Evolutionary conservation across 1,140 invertebrate genomes (phyloP).

Genomic region (Aethina tumida): DNA sequence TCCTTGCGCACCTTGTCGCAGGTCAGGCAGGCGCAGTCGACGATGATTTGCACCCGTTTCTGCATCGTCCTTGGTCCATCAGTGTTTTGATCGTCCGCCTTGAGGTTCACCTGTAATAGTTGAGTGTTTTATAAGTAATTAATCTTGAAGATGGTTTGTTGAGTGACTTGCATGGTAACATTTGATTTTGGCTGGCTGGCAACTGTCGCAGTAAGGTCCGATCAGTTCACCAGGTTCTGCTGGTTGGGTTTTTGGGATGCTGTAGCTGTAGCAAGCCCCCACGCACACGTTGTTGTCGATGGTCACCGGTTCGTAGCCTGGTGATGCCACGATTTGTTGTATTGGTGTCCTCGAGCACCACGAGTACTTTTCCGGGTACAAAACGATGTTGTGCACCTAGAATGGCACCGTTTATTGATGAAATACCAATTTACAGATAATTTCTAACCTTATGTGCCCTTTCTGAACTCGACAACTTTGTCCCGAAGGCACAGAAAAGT

Average conservation of each 20-base stretch:
- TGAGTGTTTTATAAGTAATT: not conserved
- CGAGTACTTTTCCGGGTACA: conserved; percentile 58
- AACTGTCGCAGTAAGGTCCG: conserved; percentile 57
- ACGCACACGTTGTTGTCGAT: conserved; percentile 61
- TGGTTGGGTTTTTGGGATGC: conserved; percentile 54
- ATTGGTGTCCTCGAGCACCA: conserved; percentile 59
- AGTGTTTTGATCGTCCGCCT: conserved; percentile 43
- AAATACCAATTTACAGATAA: not conserved
- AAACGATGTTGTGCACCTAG: conserved; percentile 57
- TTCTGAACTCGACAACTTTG: not conserved
- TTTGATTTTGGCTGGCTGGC: conserved; percentile 49
- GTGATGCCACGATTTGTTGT: conserved; percentile 51
- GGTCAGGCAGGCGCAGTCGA: conserved; percentile 51
- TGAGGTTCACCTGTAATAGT: conserved; percentile 43
- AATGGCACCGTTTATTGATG: not conserved
- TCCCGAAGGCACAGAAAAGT: not conserved
- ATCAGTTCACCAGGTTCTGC: conserved; percentile 54
- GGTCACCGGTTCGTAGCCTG: conserved; percentile 49
- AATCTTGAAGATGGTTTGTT: not conserved
- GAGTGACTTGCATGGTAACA: conserved; percentile 49
- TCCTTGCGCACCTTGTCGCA: conserved; percentile 35
- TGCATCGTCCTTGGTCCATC: conserved; percentile 43
- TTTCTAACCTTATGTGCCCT: conserved; percentile 6
- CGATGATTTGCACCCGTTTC: conserved; percentile 54
- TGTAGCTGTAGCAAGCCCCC: conserved; percentile 58